phyloP scores from a whole-genome alignment of 2,888 invertebrate genomes.

The Aphodius granarius region DNA sequence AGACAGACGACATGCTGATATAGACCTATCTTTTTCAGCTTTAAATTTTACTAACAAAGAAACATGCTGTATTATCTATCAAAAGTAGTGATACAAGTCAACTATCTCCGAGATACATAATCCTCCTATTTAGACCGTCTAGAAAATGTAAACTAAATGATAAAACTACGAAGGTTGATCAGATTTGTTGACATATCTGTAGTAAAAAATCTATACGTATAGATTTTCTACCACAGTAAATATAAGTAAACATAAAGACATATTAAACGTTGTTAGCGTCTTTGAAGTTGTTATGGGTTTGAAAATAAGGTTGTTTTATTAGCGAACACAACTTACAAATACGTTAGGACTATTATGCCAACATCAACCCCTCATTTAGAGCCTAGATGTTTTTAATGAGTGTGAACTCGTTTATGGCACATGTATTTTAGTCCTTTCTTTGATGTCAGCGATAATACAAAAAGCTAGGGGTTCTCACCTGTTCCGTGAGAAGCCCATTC shows the following conservation, averaged over 20 bases:
- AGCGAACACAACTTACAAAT: neutral
- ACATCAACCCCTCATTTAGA: neutral
- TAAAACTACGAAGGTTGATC: neutral
- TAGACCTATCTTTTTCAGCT: neutral
- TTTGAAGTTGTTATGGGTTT: too few species aligned
- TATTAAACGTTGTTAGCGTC: too few species aligned
- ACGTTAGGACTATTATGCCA: neutral
- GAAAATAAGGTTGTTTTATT: too few species aligned
- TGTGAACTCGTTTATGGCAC: neutral
- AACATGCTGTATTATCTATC: too few species aligned
- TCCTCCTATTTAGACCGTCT: too few species aligned
- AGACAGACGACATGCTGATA: neutral
- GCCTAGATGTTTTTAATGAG: neutral
- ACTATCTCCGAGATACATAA: too few species aligned
- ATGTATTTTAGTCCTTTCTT: neutral
- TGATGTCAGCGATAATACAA: conserved; percentile 21
- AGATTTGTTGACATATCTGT: neutral
- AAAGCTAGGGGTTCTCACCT: conserved; percentile 61
- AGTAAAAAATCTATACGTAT: too few species aligned
- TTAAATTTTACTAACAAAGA: neutral
- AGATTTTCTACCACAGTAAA: too few species aligned
- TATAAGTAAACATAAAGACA: too few species aligned
- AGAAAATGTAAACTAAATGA: neutral
- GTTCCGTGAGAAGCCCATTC: conserved; percentile 91
- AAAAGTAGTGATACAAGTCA: too few species aligned